These are phyloP conservation scores for Xestoiulus laeticollis DNA, from an alignment of 2,888 invertebrate species.

Conservation along the genomic window DNA sequence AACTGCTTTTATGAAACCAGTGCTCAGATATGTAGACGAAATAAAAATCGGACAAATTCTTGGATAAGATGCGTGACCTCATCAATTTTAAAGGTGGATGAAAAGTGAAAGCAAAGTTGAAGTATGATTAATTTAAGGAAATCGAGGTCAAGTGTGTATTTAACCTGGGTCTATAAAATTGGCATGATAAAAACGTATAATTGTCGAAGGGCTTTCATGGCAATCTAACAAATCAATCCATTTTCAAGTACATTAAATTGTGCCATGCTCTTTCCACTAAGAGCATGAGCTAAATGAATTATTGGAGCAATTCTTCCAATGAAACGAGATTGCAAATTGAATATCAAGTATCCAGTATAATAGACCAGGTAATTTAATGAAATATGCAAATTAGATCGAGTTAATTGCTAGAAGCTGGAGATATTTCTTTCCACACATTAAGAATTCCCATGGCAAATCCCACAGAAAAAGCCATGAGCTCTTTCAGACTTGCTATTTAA, in stretches of 20 bases:
- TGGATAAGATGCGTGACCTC: too few species aligned
- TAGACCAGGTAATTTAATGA: background rate
- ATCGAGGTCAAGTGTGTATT: background rate
- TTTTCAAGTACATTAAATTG: background rate
- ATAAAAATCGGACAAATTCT: too few species aligned
- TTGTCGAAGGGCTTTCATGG: background rate
- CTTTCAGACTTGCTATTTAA: background rate
- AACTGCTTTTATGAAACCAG: too few species aligned
- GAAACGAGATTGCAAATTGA: background rate
- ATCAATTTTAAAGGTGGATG: too few species aligned
- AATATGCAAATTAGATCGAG: constrained; percentile 17
- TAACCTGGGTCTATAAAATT: background rate
- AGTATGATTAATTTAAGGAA: background rate
- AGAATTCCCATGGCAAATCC: background rate
- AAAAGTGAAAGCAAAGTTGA: too few species aligned
- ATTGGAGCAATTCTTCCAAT: background rate
- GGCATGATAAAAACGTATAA: background rate
- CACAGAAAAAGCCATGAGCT: background rate
- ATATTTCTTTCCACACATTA: background rate
- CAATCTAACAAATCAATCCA: background rate
- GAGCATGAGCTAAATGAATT: background rate
- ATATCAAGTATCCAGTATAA: background rate
- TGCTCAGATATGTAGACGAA: too few species aligned
- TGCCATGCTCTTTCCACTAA: background rate
- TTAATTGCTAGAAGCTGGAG: background rate